Evolutionary conservation across 92 coral and sea anemone species (phyloP).

Genomic region (Palythoa heliodiscus): DNA sequence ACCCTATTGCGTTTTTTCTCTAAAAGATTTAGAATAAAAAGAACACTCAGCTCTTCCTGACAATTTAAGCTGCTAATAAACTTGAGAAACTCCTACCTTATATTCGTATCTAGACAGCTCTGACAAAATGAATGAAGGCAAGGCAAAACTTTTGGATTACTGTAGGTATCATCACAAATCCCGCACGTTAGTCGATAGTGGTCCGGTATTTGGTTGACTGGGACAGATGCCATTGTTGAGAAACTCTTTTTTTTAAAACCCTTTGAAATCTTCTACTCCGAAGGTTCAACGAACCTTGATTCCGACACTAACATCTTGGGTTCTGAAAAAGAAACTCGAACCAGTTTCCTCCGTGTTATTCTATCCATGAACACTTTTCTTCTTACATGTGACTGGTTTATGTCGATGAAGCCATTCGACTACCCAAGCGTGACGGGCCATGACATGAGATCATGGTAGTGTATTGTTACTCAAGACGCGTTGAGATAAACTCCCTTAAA

Average conservation of each 20-base stretch:
- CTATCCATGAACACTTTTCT: not conserved
- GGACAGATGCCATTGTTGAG: slow-evolving; percentile 71
- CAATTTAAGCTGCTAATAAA: no score
- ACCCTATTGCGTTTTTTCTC: no score
- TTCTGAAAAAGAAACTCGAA: not conserved
- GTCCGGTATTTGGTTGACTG: slow-evolving; percentile 79
- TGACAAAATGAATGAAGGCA: slow-evolving; percentile 89
- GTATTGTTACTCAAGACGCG: slow-evolving; percentile 16
- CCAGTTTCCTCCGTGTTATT: slow-evolving; percentile 5
- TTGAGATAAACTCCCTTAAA: slow-evolving; percentile 9
- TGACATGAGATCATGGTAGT: slow-evolving; percentile 32
- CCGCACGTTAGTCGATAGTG: slow-evolving; percentile 79
- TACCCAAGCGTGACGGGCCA: slow-evolving; percentile 13
- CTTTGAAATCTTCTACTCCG: not conserved
- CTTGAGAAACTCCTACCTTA: slow-evolving; percentile 51
- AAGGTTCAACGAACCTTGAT: not conserved
- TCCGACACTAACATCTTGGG: not conserved
- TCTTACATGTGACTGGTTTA: slow-evolving; percentile 27
- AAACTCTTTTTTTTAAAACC: not conserved
- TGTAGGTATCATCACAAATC: slow-evolving; percentile 78
- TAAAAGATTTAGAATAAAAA: no score
- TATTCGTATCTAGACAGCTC: slow-evolving; percentile 75
- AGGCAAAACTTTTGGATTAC: slow-evolving; percentile 81
- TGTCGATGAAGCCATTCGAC: slow-evolving; percentile 16
- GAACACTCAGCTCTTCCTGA: no score